Base-by-base conservation (phyloP, 2,888 invertebrate species). In the Germaria angustata region DNA sequence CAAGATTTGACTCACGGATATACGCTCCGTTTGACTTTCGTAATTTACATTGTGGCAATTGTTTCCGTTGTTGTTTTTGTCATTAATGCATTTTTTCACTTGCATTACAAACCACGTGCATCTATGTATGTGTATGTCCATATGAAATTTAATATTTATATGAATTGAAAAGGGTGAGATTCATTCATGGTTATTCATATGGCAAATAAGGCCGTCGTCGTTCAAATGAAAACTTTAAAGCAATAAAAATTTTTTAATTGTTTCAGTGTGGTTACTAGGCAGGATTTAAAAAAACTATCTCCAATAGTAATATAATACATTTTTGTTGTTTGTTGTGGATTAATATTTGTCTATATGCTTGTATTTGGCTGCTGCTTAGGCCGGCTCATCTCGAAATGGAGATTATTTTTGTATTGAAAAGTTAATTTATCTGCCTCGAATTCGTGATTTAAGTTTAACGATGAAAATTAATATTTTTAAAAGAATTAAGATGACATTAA, bases 1-100 rank as follows among this genome's bases (percentile, higher is more conserved):
- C 36, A 44, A 7, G n/a, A 28, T 46, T 71, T 71, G 69, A 32
- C 55, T 63, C 39, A 61, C 36, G 65, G 53, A 69, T 61, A 51
- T 61, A 36, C 15, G 53, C 55, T 63, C 32, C 44, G 32, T 69
- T 55, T 69, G 55, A 49, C 69, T 63, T 69, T 61, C 17, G 61
- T 41, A 69, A 69, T 77, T 69, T 69, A 51, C 41, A 63, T 69
- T 69, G 77, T 69, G 69, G 69, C 55, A 71, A 53, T 53, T 69
- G 53, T 69, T 61, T 69, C 77, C 77, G 53, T 69, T 77, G 20
- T 32, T 57, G 6, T 39, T 34, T 4, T 44, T 39, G 22, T 49
- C 24, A 39, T 59, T 61, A 44, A n/a, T 46, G 22, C 24, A 9
- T 28, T 49, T 49, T 61, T 22, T 53, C 6, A 5, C 11, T 34